These are phyloP conservation scores for Nasonia longicornis DNA, from an alignment of 1,140 invertebrate genomes.

Conservation along the genomic window DNA sequence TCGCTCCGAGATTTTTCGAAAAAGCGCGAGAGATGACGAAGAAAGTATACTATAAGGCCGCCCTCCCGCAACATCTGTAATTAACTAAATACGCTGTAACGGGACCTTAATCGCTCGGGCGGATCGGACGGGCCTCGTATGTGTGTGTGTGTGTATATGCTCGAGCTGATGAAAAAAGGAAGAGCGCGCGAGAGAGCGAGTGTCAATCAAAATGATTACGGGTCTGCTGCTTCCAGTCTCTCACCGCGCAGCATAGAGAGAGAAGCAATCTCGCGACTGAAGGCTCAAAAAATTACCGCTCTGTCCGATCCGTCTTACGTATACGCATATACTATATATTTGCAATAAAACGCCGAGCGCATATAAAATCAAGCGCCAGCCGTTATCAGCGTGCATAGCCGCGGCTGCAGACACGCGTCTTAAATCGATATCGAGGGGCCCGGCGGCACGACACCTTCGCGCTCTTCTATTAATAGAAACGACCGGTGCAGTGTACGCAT, in stretches of 20 bases:
- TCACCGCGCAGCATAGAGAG: neutral
- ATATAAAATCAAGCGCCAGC: neutral
- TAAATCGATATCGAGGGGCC: neutral
- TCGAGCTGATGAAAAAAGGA: neutral
- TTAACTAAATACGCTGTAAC: conserved; percentile 34
- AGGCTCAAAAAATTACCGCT: neutral
- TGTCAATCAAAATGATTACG: conserved; percentile 42
- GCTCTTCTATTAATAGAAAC: conserved; percentile 30
- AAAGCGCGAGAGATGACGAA: neutral
- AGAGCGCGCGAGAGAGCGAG: neutral
- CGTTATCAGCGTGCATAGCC: neutral
- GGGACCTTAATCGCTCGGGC: conserved; percentile 5
- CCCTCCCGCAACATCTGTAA: conserved; percentile 5
- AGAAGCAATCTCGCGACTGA: neutral
- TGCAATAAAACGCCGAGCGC: neutral
- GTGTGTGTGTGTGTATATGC: neutral
- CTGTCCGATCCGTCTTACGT: neutral
- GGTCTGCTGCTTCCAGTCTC: neutral
- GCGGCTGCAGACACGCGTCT: neutral
- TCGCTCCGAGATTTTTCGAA: neutral
- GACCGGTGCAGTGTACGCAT: neutral
- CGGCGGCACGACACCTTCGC: neutral
- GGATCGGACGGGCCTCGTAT: neutral
- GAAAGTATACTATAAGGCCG: neutral
- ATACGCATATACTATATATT: no score